Base-by-base conservation (phyloP, 92 coral and sea anemone genomes). In the Montipora capitata region DNA sequence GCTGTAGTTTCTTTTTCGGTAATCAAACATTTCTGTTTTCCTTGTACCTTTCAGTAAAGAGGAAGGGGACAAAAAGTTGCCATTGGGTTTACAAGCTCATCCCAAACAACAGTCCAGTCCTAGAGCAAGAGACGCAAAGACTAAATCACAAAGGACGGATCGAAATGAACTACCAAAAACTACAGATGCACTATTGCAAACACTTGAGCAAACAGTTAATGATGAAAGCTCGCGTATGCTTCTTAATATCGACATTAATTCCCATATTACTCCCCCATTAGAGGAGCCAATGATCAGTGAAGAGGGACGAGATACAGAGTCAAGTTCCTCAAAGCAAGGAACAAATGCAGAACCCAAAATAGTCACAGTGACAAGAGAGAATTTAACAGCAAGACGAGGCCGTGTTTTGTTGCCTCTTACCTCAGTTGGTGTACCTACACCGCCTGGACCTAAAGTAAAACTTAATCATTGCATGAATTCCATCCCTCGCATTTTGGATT, bases 381-480 rank as follows among this genome's bases (percentile, higher is more conserved):
- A 88, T 40, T 56, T 74, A 3, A 58, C 73, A 6, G 76, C 84
- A 41, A 82, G 67, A 38, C 91, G 59, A 68, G 83, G 86, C 14
- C 91, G 98, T 20, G 78, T 58, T 15, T 39, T 79, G 13, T 71
- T 93, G 38, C 89, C 93, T 3, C 74, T 95, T 65, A 59, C 94
- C 42, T 81, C 93, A 17, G 85, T 95, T 4, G 98, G 98, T 27
- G 88, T 95, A 43, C 96, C 98, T 2, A 51, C 90, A 4, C 94
- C 92, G 65, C 92, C 65, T 39, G 20, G 86, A 12, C 77, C 94
- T 2, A 85, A 88, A 76, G 68, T 73, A 27, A 84, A 68, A 27
- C 48, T 72, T 13, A 96, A 91, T 39, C 99, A 97, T 81, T 97
- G 99, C 63, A 90, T 59, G 48, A 94, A 88, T 80, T 97, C 99